Evolutionary conservation across 2,888 invertebrate genomes (phyloP), one percentile per base, ranked within the genome.

Genomic region (Entomobrya proxima): DNA sequence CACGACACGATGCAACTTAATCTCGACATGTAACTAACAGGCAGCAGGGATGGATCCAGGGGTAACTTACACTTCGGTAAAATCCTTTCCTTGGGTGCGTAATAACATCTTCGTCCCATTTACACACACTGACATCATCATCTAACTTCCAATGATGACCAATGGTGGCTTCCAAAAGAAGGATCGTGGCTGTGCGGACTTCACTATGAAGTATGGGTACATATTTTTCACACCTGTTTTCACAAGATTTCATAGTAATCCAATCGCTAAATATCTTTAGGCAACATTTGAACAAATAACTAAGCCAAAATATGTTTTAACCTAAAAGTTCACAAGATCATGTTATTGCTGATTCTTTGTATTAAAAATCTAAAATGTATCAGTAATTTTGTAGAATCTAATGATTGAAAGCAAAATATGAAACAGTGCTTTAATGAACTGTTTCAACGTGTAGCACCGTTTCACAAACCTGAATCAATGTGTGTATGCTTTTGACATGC

Each of bases 171-270:
- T 80, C 82, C 35, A 18, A 67, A n/a, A 32, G 50, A 55, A 40
- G 75, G 35, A 77, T 15, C 76, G 30, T 40, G 72, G 72, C 7
- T 83, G 77, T 61, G 47, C 15, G 64, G 47, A 50, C 64, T 67
- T 40, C 47, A 30, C 35, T 77, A 55, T 37, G 69, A 81, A 72
- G 72, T 50, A 50, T 61, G 77, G 77, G 58, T 78, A 85, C 72
- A 85, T 72, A 85, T 37, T 44, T 84, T 83, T 84, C 84, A 84
- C 69, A 86, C 86, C 86, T 86, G 86, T 82, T 86, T 82, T 86
- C 82, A 86, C 79, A 86, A 86, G 82, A 86, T 86, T 82, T 86
- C 78, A 85, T 55, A 85, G 85, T 85, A 84, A 85, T 85, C 69
- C 85, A 78, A 85, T 18, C 50, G 77, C 76, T 76, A 83, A 76